A percentile compares a stretch with the other conserved stretches of the same genome.
Conservation (phyloP, 2,113 vertebrate species). For the Elaphurus davidianus region DNA sequence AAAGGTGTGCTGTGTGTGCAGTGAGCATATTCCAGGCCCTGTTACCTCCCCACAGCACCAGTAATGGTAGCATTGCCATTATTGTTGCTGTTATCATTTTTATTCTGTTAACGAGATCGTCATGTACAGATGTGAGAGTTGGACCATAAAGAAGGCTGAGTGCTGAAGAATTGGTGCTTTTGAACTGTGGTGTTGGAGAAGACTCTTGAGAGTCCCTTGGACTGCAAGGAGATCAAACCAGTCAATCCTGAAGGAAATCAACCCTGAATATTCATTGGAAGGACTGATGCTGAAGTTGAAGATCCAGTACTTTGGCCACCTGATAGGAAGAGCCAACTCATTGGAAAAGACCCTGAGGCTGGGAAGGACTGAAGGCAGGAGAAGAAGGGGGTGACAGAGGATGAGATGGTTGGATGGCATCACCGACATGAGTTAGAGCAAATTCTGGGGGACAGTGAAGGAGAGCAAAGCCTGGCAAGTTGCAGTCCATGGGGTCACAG, state of each 20-base stretch:
- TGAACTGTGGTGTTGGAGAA: neutral
- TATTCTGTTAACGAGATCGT: neutral
- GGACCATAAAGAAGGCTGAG: neutral
- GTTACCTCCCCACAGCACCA: rapidly evolving
- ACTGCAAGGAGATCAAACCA: neutral
- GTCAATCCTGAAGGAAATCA: neutral
- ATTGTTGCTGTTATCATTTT: neutral
- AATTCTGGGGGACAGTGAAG: neutral
- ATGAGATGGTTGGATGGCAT: neutral
- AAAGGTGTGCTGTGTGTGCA: rapidly evolving
- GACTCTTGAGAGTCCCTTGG: neutral
- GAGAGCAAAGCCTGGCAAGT: neutral
- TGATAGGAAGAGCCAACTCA: neutral
- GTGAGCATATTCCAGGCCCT: neutral
- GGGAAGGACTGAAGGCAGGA: neutral
- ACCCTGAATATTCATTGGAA: neutral
- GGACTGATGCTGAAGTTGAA: neutral
- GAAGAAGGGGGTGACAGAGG: neutral
- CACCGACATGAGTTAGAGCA: neutral
- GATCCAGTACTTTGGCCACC: neutral
- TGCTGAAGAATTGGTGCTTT: neutral
- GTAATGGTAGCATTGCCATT: rapidly evolving
- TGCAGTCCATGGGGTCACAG: rapidly evolving
- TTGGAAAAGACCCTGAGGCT: neutral
- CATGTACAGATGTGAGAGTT: rapidly evolving